Base-by-base conservation (phyloP, 2,797 vertebrate genomes). In the Sylvia borin region DNA sequence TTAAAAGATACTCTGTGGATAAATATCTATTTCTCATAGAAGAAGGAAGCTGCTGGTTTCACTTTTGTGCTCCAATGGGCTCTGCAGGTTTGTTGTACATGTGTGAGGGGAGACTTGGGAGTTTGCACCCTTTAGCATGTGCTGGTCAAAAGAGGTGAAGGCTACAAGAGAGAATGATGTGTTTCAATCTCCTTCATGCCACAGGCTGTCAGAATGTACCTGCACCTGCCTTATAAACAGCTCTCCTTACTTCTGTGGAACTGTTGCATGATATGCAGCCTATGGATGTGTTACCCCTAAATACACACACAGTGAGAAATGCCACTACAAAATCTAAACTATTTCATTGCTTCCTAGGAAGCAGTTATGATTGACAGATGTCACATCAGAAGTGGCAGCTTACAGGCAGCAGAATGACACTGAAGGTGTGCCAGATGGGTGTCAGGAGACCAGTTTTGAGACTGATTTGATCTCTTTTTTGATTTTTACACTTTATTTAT, bases 1-100 rank as follows among this genome's bases (percentile, higher is more conserved):
- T 90, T 96, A 71, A 72, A 79, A 60, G 68, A 85, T 91, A 78
- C 68, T 91, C 80, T 74, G 48, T 65, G 80, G 65, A 64, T 93
- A 83, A 93, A 79, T 25, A n/a, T 1, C 21, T 45, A 6, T 10
- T 67, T 85, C 60, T 78, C 25, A 29, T 64, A 48, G 82, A 70
- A 71, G 70, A 61, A 16, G 81, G 42, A n/a, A 85, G 71, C 71
- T 78, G 34, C 70, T 92, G 74, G 58, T 80, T 91, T 95, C 55
- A 17, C 14, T 93, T 86, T 34, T 72, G 25, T 43, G 14, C 70
- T 60, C 3, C 45, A 43, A 0, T 0, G 7, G 68, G 31, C n/a
- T 93, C 71, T 91, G 55, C 73, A 58, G 36, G 47, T 77, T 82
- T 91, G 65, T 64, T 86, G n/a, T 34, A 32, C 15, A 0, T 60